Percentiles rank a stretch among this genome's conserved stretches.
Evolutionary conservation across 2,113 vertebrate genomes (phyloP).

Genomic region (Symphodus melops): DNA sequence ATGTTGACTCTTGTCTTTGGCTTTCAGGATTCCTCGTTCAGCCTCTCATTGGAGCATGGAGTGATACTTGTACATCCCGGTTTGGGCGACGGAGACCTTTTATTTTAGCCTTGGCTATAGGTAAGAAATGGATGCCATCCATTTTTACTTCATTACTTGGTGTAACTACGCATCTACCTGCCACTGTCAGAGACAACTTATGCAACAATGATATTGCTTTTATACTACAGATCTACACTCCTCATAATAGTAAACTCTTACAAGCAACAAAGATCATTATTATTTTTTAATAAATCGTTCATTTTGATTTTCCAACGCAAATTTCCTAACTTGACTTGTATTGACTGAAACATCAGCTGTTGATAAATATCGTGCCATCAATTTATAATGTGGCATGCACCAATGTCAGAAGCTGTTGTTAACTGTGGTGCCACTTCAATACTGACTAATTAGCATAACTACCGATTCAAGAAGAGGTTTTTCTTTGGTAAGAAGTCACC

Average conservation of each 20-base stretch:
- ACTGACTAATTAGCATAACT: too few species aligned
- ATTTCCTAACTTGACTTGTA: background rate
- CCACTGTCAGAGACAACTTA: background rate
- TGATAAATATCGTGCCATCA: too few species aligned
- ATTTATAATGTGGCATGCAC: too few species aligned
- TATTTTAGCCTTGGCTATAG: conserved; percentile 95
- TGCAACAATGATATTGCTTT: background rate
- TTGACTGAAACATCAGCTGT: too few species aligned
- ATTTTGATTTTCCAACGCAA: background rate
- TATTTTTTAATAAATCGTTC: too few species aligned
- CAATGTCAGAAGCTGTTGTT: too few species aligned
- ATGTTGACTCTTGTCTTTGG: conserved; percentile 41
- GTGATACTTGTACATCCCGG: conserved; percentile 94
- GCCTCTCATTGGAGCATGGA: conserved; percentile 96
- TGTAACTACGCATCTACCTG: too few species aligned
- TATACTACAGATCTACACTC: background rate
- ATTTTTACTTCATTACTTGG: background rate
- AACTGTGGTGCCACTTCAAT: too few species aligned
- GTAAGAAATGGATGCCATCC: conserved; percentile 69
- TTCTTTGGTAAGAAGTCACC: too few species aligned
- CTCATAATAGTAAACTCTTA: background rate
- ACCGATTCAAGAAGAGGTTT: too few species aligned
- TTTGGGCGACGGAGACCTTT: conserved; percentile 96
- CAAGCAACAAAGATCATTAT: too few species aligned
- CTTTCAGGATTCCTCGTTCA: conserved; percentile 93